Percentiles rank a stretch among this genome's conserved stretches.
These are phyloP conservation scores for Lanius ludovicianus DNA, from an alignment of 2,113 vertebrate species.

Conservation along the genomic window DNA sequence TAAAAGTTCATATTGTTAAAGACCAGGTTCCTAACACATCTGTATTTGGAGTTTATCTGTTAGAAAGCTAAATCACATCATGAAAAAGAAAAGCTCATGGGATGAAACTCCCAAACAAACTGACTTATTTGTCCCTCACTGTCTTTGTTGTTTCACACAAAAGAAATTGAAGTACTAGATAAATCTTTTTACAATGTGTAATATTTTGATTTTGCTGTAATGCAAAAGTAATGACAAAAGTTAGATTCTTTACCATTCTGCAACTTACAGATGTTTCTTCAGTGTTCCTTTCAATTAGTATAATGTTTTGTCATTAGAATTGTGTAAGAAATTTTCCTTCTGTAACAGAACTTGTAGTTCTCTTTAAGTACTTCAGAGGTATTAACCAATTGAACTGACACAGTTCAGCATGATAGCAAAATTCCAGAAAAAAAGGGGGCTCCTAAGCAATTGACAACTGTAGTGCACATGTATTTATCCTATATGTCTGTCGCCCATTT, in stretches of 20 bases:
- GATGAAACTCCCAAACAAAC: fast-evolving
- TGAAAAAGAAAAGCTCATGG: not conserved
- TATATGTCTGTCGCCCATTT: not conserved
- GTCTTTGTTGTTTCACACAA: not conserved
- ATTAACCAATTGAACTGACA: not conserved
- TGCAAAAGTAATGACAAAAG: not conserved
- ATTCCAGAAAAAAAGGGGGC: not conserved
- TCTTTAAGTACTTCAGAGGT: not conserved
- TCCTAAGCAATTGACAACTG: not conserved
- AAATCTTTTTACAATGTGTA: not conserved
- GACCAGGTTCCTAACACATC: not conserved
- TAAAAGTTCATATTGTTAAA: not conserved
- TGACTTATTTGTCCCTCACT: not conserved
- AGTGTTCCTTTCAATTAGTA: not conserved
- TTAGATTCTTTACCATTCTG: not conserved
- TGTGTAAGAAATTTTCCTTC: not conserved
- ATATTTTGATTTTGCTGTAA: not conserved
- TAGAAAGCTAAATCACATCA: not conserved
- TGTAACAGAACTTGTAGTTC: not conserved
- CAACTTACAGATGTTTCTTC: not conserved
- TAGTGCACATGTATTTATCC: not conserved
- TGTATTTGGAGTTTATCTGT: not conserved
- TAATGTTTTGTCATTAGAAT: not conserved
- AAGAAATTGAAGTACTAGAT: not conserved
- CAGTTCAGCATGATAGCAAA: not conserved